Evolutionary conservation across 2,113 vertebrate genomes (phyloP).

Genomic region (Anguilla japonica): DNA sequence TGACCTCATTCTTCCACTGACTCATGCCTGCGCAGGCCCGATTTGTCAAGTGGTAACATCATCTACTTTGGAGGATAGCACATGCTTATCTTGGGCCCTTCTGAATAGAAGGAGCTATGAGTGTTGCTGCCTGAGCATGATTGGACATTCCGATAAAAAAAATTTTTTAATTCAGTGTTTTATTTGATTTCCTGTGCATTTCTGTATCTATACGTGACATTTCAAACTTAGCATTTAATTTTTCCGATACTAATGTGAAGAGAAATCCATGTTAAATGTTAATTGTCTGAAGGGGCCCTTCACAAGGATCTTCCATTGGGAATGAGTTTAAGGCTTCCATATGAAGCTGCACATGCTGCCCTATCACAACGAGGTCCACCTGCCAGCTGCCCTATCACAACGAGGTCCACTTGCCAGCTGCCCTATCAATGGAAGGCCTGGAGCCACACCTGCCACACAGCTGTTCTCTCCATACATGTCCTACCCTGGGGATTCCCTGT

Average conservation of each 20-base stretch:
- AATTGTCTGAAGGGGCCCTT: neutral
- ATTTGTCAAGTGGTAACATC: too few species aligned
- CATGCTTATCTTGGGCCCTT: too few species aligned
- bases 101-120: too few species aligned
- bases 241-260: neutral
- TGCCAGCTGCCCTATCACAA: slow-evolving; percentile 35
- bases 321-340: slow-evolving; percentile 24
- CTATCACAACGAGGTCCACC: slow-evolving; percentile 44
- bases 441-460: slow-evolving; percentile 47
- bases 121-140: too few species aligned
- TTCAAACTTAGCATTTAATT: neutral
- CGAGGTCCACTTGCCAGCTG: slow-evolving; percentile 45
- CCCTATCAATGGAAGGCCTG: slow-evolving; percentile 34
- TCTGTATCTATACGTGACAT: neutral
- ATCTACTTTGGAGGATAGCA: too few species aligned
- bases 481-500: neutral
- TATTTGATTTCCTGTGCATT: neutral
- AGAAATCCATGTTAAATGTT: neutral
- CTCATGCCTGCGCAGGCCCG: too few species aligned
- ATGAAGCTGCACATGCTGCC: slow-evolving; percentile 22
- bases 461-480: slow-evolving; percentile 42
- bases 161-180: too few species aligned
- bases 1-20: too few species aligned
- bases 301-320: slow-evolving; percentile 28
- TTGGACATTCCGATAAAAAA: too few species aligned